A percentile compares a stretch with the other conserved stretches of the same genome.
Conservation (phyloP, 2,113 vertebrate species). For the Strix uralensis region DNA sequence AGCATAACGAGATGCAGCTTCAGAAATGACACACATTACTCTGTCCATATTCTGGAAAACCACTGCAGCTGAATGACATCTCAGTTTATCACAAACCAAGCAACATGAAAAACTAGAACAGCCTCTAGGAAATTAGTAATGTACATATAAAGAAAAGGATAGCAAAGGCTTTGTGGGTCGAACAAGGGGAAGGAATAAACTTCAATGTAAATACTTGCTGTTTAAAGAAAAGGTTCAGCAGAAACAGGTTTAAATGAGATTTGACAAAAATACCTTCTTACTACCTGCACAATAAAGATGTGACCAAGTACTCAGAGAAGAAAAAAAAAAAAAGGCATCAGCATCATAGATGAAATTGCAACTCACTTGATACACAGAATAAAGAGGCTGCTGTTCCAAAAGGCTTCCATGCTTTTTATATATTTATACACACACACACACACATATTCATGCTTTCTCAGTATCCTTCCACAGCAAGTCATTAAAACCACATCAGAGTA, state of each 20-base stretch:
- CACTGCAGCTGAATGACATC: neutral
- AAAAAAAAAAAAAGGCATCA: neutral
- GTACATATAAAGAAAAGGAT: neutral
- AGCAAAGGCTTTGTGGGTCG: neutral
- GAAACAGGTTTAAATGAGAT: neutral
- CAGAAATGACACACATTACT: neutral
- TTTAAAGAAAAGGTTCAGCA: neutral
- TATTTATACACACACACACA: neutral
- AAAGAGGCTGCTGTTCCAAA: neutral
- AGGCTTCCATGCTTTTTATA: neutral
- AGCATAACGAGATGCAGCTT: neutral
- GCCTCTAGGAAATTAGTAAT: neutral
- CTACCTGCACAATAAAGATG: neutral
- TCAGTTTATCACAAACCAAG: neutral
- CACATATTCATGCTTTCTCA: neutral
- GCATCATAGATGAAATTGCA: neutral
- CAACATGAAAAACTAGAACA: neutral
- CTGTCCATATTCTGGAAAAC: neutral
- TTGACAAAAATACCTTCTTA: neutral
- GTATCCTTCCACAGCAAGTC: neutral
- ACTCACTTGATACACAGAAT: neutral
- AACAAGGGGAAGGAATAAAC: neutral
- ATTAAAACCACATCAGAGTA: neutral
- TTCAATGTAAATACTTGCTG: neutral
- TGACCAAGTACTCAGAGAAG: neutral